Conservation (phyloP, 1,140 invertebrate species). For the Thalassaphorura encarpata region DNA sequence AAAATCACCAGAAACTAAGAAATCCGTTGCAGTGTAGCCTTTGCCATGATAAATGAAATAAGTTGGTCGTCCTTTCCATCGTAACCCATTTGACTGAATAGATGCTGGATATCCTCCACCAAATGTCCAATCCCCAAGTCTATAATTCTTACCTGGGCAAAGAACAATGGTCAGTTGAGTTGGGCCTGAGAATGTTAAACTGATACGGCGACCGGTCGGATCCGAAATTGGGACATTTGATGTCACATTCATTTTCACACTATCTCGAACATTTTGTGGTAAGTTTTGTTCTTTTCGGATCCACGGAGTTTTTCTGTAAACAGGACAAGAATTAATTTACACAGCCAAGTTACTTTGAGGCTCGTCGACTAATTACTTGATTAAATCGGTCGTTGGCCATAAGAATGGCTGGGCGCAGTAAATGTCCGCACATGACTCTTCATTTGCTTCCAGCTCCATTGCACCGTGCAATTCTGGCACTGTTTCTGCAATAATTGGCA, state of each 20-base stretch:
- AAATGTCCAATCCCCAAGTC: conserved; percentile 38
- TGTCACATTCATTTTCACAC: conserved; percentile 25
- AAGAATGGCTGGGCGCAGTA: conserved; percentile 49
- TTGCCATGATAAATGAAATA: conserved; percentile 37
- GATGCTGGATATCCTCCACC: conserved; percentile 33
- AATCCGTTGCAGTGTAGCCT: conserved; percentile 31
- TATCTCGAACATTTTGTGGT: conserved; percentile 8
- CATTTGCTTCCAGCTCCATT: conserved; percentile 42
- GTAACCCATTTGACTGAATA: too few relatives aligned
- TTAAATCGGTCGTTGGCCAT: conserved; percentile 40
- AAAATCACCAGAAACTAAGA: conserved; percentile 29
- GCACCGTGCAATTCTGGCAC: conserved; percentile 37
- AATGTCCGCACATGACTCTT: conserved; percentile 37
- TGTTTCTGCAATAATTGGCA: conserved; percentile 35
- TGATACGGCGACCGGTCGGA: conserved; percentile 36
- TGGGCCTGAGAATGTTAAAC: conserved; percentile 33
- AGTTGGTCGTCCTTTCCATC: conserved; percentile 32
- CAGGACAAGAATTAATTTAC: neutral
- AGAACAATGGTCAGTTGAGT: conserved; percentile 40
- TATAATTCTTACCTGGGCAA: conserved; percentile 33
- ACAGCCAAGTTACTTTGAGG: neutral
- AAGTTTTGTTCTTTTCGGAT: conserved; percentile 20
- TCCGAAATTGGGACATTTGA: conserved; percentile 20
- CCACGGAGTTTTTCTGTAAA: conserved; percentile 35
- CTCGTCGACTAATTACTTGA: conserved; percentile 35